Percentiles rank a stretch among this genome's conserved stretches.
Evolutionary conservation across 1,140 invertebrate genomes (phyloP).

Genomic region (Glossosoma conforme): DNA sequence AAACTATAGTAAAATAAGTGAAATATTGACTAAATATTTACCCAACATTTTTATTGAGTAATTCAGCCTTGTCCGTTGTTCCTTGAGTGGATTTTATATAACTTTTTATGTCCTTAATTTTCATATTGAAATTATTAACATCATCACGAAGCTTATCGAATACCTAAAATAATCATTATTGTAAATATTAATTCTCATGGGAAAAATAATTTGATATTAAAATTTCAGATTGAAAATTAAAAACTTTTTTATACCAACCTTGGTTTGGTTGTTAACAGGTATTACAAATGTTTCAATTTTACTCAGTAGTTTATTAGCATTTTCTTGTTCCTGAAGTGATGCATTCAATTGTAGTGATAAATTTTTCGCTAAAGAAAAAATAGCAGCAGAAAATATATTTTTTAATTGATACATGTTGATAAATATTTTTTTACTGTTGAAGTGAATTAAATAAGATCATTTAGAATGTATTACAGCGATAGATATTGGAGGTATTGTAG

Average conservation of each 20-base stretch:
- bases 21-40: slow-evolving; percentile 21
- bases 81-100: slow-evolving; percentile 59
- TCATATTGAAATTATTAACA: slow-evolving; percentile 58
- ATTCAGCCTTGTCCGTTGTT: slow-evolving; percentile 57
- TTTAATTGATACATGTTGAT: too few relatives aligned
- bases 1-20: too few relatives aligned
- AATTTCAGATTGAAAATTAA: too few relatives aligned
- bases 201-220: too few relatives aligned
- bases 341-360: slow-evolving; percentile 42
- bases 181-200: neutral
- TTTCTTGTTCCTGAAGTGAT: slow-evolving; percentile 55
- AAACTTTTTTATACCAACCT: too few relatives aligned
- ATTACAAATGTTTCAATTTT: slow-evolving; percentile 61
- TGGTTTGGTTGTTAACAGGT: slow-evolving; percentile 60
- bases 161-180: slow-evolving; percentile 10
- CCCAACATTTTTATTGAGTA: slow-evolving; percentile 56
- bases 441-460: too few relatives aligned
- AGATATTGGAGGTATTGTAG: too few relatives aligned
- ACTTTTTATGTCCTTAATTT: slow-evolving; percentile 68
- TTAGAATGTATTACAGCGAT: too few relatives aligned
- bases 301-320: slow-evolving; percentile 59
- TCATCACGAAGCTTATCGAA: slow-evolving; percentile 53
- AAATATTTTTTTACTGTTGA: too few relatives aligned
- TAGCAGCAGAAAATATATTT: slow-evolving; percentile 13
- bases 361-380: slow-evolving; percentile 39